Conservation (phyloP, 1,140 invertebrate genomes). For the Drosophila novamexicana region DNA sequence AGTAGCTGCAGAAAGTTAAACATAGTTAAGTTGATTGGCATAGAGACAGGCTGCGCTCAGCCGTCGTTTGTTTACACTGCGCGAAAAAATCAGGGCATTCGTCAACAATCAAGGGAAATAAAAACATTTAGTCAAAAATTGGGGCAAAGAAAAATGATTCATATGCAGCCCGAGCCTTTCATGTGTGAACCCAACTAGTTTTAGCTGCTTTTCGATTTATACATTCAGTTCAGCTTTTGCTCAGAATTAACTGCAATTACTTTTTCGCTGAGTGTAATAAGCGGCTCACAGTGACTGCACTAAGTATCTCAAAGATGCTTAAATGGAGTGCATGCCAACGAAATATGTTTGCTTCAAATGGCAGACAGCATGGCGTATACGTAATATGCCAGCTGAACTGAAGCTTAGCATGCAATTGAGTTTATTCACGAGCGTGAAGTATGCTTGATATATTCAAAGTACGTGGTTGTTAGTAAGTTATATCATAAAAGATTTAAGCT, state of each 20-base stretch:
- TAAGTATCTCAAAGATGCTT: conserved; percentile 39
- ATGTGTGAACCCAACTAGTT: too few species aligned
- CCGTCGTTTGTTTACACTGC: conserved; percentile 26
- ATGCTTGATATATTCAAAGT: neutral
- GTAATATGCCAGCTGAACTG: conserved; percentile 6
- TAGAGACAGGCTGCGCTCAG: conserved; percentile 25
- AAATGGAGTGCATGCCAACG: conserved; percentile 22
- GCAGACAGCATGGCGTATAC: conserved; percentile 7
- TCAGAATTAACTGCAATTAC: too few species aligned
- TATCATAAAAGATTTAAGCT: too few species aligned
- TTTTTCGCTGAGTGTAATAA: conserved; percentile 25
- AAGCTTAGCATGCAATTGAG: neutral
- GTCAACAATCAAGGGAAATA: neutral
- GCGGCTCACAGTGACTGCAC: conserved; percentile 26
- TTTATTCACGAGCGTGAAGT: neutral
- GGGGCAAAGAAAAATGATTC: neutral
- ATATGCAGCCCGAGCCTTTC: neutral
- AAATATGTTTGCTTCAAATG: conserved; percentile 13
- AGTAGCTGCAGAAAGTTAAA: conserved; percentile 47
- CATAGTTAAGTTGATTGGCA: conserved; percentile 48
- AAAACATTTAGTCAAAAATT: neutral
- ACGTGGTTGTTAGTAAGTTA: neutral
- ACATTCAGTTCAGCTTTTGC: too few species aligned
- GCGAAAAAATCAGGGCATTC: neutral
- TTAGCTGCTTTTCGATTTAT: too few species aligned